Evolutionary conservation across 2,888 invertebrate species (phyloP), one percentile per base, ranked within the genome.

Genomic region (Nomada fabriciana): DNA sequence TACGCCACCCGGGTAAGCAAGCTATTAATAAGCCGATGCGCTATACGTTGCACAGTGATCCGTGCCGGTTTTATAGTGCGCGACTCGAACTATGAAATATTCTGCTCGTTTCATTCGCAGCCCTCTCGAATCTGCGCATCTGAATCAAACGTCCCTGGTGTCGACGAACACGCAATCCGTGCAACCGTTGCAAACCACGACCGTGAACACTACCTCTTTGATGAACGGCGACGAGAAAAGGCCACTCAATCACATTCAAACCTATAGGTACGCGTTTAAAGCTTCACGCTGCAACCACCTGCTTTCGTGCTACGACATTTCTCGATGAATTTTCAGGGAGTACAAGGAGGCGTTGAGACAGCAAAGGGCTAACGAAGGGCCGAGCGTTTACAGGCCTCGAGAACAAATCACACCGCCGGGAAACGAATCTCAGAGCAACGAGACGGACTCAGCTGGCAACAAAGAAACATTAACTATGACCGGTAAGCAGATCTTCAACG

Each of bases 281-380:
- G 10, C 2, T 7, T n/a, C 2, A 1, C 11, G 2, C 7, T 4
- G 10, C 13, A 7, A 0, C 9, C 20, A n/a, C 15, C 20, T 4
- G 23, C 29, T 42, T 10, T 13, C 29, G 25, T 29, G 11, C 43
- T 53, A 63, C 53, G 9, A 20, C 15, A 10, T 23, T 42, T 36
- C 23, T 55, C 20, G 52, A 5, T 18, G 5, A 2, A 71, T 61
- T 85, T 86, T 64, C 94, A 96, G 97, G 94, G 98, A 98, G 95
- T 98, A 98, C 95, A 98, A 98, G 95, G 98, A 98, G 95, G 98
- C 98, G 78, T 94, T 98, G 92, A 96, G 97, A 94, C 97, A 97
- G 91, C 98, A 98, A 94, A 95, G 98, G 89, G 97, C 96, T 84
- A 97, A 97, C 94, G 97, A 97, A 93, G 95, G 95, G 64, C 95